These are phyloP conservation scores for Astreopora myriophthalma DNA, from an alignment of 64 coral and sea anemone species.

Conservation along the genomic window DNA sequence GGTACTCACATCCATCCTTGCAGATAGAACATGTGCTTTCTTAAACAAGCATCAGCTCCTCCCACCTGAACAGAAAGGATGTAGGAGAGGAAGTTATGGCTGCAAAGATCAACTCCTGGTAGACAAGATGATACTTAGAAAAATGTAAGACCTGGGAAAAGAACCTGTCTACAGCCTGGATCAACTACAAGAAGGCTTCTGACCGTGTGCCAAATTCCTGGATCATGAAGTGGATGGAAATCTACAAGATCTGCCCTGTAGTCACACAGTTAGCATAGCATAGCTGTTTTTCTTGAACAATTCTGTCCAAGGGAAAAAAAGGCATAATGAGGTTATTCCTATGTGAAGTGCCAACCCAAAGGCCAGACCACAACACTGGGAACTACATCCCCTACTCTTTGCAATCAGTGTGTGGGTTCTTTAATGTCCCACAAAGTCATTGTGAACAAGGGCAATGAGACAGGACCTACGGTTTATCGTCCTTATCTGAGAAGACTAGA, in stretches of 20 bases:
- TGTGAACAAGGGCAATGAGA: no score
- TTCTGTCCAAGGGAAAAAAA: no score
- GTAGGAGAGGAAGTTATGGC: constrained; percentile 8
- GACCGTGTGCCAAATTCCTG: neutral
- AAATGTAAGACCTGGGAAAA: neutral
- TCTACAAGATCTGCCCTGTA: neutral
- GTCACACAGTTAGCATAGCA: neutral
- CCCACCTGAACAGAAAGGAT: constrained; percentile 7
- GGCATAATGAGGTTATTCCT: no score
- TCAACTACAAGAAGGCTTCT: neutral
- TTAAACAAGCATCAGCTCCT: neutral
- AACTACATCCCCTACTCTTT: no score
- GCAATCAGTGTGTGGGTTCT: no score
- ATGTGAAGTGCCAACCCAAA: no score
- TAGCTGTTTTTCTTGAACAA: no score
- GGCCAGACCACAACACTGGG: no score
- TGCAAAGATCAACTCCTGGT: constrained; percentile 21
- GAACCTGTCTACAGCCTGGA: neutral
- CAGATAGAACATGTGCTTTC: neutral
- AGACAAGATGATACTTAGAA: neutral
- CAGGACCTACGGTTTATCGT: no score
- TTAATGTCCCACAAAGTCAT: no score
- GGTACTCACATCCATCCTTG: constrained; percentile 1
- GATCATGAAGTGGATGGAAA: neutral
- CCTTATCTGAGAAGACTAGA: no score